Evolutionary conservation across 2,888 invertebrate genomes (phyloP).

Genomic region (Drymonia ruficornis): DNA sequence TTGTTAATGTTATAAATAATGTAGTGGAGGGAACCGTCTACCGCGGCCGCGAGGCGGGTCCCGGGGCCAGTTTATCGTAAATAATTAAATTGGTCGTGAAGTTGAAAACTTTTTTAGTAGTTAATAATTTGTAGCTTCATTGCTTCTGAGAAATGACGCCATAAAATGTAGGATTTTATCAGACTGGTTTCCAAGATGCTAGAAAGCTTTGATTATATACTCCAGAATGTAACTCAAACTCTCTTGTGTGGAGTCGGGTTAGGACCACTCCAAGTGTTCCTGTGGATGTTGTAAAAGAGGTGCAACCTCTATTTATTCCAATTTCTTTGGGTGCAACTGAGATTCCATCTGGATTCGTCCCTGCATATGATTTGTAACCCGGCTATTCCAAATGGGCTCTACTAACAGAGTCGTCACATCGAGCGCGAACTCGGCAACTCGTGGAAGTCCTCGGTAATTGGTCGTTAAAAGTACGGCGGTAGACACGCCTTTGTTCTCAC

Average conservation of each 20-base stretch:
- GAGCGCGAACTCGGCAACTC: neutral
- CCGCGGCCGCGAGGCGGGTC: neutral
- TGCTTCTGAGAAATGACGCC: neutral
- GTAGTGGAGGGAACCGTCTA: neutral
- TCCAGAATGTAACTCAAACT: too few species aligned
- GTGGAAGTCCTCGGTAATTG: constrained; percentile 22
- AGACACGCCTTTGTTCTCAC: neutral
- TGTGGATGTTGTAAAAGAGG: too few species aligned
- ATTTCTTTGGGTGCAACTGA: too few species aligned
- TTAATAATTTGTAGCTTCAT: neutral
- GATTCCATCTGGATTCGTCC: too few species aligned
- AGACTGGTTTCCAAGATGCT: too few species aligned
- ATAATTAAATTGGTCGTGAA: neutral
- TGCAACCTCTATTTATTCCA: too few species aligned
- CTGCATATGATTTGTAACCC: too few species aligned
- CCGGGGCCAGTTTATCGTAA: neutral
- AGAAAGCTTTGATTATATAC: too few species aligned
- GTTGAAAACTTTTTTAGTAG: neutral
- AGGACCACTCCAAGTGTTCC: too few species aligned
- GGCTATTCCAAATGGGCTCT: too few species aligned
- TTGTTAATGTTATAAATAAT: neutral
- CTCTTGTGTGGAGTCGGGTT: too few species aligned
- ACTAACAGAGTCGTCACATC: neutral
- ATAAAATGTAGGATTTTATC: neutral
- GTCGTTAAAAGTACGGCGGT: constrained; percentile 27